Base-by-base conservation (phyloP, 2,113 vertebrate species). In the Anhinga anhinga region DNA sequence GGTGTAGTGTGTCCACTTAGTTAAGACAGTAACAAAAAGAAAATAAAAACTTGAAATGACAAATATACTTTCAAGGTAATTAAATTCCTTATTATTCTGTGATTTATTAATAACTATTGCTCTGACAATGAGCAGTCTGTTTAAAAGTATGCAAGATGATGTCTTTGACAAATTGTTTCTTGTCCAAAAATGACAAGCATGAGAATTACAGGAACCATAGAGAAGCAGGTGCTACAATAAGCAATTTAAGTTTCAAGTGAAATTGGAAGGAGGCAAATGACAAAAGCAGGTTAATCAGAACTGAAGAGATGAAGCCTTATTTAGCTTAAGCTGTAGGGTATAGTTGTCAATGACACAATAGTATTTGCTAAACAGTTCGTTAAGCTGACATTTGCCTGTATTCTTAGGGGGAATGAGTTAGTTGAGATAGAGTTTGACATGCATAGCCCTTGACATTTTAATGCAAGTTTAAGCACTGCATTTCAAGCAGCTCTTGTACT, bases 391-490 rank as follows among this genome's bases (percentile, higher is more conserved):
- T 98, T 98, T 98, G 66, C 72, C 79, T 88, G 59, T 96, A 93
- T 96, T 98, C 94, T 97, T 98, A 82, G 50, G 97, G 96, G 97
- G 44, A 97, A 92, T 82, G 80, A 95, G 65, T 97, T 97, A 94
- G 93, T 96, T 96, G 93, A 95, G 94, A 86, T 97, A 95, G 82
- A 97, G 90, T 96, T 96, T 96, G 96, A 97, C 89, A 94, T 89
- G 84, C 87, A 94, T 72, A 98, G 94, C 93, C 95, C 93, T 97
- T 98, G 97, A 97, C 96, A 98, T 98, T 98, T 98, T 96, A 95
- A 91, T 95, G 92, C 90, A 94, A 86, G 95, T 95, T 97, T 97
- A 97, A 97, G 94, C 93, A 91, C 73, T 96, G 93, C 95, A 97
- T 98, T 98, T 96, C 86, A 97, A 97, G 78, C 80, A 95, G 86